These are phyloP conservation scores for Heloderma charlesbogerti DNA, from an alignment of 2,113 vertebrate species.

Conservation along the genomic window DNA sequence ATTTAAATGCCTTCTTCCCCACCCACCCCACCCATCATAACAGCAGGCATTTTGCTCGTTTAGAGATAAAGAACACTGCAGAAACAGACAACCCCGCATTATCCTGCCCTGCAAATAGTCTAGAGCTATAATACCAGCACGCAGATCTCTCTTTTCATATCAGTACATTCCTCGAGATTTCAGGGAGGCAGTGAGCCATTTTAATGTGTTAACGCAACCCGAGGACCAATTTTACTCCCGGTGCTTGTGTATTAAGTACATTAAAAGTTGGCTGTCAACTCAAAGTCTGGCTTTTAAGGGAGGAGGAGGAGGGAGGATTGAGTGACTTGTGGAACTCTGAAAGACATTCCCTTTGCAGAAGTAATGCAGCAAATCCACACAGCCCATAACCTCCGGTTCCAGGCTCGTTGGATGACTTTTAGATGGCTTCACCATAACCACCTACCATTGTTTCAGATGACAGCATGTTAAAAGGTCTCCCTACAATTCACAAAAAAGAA, in stretches of 20 bases:
- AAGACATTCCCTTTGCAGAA: accelerated
- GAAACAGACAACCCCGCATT: neutral
- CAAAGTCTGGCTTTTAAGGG: neutral
- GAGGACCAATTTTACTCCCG: neutral
- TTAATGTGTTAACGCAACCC: too few relatives aligned
- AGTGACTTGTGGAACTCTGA: neutral
- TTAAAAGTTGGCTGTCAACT: neutral
- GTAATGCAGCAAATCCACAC: neutral
- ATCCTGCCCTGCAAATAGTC: neutral
- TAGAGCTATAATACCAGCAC: accelerated
- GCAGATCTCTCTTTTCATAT: neutral
- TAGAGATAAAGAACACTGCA: neutral
- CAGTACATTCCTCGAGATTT: neutral
- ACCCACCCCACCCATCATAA: neutral
- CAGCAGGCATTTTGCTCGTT: neutral
- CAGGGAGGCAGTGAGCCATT: neutral
- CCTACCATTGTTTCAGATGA: neutral
- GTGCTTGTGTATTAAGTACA: neutral
- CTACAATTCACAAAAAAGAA: neutral
- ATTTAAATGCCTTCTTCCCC: neutral
- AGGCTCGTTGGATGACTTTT: neutral
- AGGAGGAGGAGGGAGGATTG: accelerated
- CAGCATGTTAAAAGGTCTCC: neutral
- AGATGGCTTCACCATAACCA: neutral
- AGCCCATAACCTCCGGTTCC: neutral